phyloP scores from a whole-genome alignment of 2,797 vertebrate genomes.

The Clarias laeviceps region DNA sequence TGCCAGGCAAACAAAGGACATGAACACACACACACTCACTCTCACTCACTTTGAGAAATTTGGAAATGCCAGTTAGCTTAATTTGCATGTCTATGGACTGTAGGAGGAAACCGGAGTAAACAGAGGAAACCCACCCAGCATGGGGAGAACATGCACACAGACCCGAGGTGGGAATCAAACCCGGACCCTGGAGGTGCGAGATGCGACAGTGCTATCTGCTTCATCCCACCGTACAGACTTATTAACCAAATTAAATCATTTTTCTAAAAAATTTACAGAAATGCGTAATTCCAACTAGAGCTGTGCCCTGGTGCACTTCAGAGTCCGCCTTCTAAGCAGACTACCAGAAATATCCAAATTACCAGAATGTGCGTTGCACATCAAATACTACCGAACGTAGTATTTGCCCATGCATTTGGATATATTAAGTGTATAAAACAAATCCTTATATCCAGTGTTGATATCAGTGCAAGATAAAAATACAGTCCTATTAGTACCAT shows the following conservation, averaged over 20 bases:
- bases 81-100: no score
- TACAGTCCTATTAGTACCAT: not conserved
- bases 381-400: not conserved
- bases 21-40: no score
- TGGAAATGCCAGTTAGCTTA: no score
- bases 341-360: not conserved
- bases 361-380: not conserved
- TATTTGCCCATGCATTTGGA: not conserved
- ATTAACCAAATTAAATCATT: not conserved
- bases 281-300: not conserved
- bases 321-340: not conserved
- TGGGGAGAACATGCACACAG: no score
- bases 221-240: not conserved
- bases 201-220: no score
- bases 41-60: no score
- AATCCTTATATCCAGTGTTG: not conserved
- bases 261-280: not conserved
- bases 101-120: no score
- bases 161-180: no score
- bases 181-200: no score
- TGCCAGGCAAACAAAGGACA: no score
- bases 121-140: no score
- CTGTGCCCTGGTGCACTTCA: not conserved
- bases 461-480: not conserved
- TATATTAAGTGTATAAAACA: not conserved